These are phyloP conservation scores for Enoplosus armatus DNA, from an alignment of 2,797 vertebrate species.

Conservation along the genomic window DNA sequence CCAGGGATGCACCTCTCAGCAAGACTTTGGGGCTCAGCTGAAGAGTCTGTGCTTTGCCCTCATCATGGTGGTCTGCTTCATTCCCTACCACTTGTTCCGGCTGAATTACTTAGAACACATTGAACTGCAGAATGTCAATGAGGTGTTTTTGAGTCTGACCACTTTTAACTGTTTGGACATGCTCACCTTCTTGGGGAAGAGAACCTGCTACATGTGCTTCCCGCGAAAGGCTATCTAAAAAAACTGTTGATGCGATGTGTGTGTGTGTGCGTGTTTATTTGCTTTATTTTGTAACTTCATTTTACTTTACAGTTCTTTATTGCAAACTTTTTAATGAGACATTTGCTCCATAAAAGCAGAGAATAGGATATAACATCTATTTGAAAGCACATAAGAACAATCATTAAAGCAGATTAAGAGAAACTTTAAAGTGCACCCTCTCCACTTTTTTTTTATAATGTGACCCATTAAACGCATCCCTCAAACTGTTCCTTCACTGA, in stretches of 20 bases:
- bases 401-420: background rate
- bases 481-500: background rate
- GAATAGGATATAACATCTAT: background rate
- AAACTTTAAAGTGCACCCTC: background rate
- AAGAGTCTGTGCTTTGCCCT: conserved; percentile 92
- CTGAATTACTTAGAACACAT: conserved; percentile 82
- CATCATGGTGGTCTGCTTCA: conserved; percentile 89
- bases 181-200: conserved; percentile 87
- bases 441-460: background rate
- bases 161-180: conserved; percentile 92
- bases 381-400: background rate
- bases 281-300: background rate
- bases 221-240: conserved; percentile 12
- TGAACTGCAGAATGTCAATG: conserved; percentile 70
- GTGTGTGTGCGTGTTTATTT: background rate
- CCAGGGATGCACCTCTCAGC: conserved; percentile 80
- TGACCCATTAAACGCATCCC: background rate
- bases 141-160: conserved; percentile 91
- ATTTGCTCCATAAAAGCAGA: background rate
- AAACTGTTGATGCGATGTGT: background rate
- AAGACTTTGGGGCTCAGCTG: conserved; percentile 91
- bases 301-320: background rate
- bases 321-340: background rate
- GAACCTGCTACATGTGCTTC: conserved; percentile 59
- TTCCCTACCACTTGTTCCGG: conserved; percentile 92